Percentiles rank a stretch among this genome's conserved stretches.
Conservation (phyloP, 2,888 invertebrate species). For the Eulithis testata region DNA sequence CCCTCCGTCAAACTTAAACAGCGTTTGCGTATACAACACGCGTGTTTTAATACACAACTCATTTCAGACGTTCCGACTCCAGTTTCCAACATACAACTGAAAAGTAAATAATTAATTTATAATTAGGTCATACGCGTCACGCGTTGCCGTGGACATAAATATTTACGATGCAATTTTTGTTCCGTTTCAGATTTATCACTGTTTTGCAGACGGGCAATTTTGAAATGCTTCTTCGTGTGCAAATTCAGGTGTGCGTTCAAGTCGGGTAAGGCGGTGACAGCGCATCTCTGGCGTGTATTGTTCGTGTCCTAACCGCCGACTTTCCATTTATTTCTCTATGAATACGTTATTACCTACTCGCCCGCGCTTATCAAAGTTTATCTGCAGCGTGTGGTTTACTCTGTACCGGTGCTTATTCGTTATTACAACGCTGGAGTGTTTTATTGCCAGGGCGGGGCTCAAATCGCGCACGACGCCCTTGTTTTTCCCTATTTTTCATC, state of each 20-base stretch:
- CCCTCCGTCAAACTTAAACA: slow-evolving; percentile 68
- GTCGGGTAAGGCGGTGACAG: slow-evolving; percentile 68
- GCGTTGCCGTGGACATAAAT: slow-evolving; percentile 70
- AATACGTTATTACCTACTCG: slow-evolving; percentile 85
- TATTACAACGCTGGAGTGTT: slow-evolving; percentile 83
- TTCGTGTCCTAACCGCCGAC: slow-evolving; percentile 82
- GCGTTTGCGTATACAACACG: slow-evolving; percentile 58
- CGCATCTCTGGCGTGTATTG: slow-evolving; percentile 78
- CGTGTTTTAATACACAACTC: slow-evolving; percentile 64
- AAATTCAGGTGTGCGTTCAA: slow-evolving; percentile 66
- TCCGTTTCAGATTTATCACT: slow-evolving; percentile 76
- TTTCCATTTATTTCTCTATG: slow-evolving; percentile 85
- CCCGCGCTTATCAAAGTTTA: slow-evolving; percentile 85
- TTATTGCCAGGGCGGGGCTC: slow-evolving; percentile 81
- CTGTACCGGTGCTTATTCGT: slow-evolving; percentile 84
- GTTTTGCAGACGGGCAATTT: slow-evolving; percentile 69
- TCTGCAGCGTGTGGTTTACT: slow-evolving; percentile 84
- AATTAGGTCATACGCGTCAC: slow-evolving; percentile 67
- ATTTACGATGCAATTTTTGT: slow-evolving; percentile 79
- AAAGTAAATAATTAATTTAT: slow-evolving; percentile 75
- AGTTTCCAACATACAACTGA: slow-evolving; percentile 60
- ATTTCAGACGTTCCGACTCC: slow-evolving; percentile 49
- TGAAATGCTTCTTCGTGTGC: slow-evolving; percentile 72
- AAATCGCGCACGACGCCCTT: slow-evolving; percentile 78
- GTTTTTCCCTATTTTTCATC: slow-evolving; percentile 75